Conservation (phyloP, 2,113 vertebrate genomes). For the Proteles cristata region DNA sequence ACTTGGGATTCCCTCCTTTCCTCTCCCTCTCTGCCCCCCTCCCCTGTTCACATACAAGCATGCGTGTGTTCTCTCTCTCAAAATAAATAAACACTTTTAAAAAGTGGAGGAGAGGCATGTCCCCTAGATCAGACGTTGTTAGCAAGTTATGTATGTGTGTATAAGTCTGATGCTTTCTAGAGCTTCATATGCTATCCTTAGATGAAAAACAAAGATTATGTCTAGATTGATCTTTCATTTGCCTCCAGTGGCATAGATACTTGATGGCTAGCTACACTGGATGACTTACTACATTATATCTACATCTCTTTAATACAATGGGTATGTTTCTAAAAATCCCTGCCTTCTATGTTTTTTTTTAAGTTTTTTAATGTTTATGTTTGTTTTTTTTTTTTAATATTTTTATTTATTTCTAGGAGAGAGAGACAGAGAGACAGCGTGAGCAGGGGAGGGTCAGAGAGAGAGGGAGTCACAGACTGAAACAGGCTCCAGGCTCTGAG, state of each 20-base stretch:
- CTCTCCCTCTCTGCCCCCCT: no score
- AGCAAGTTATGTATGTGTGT: not conserved
- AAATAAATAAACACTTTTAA: no score
- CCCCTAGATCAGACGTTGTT: not conserved
- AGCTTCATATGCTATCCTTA: not conserved
- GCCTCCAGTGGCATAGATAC: not conserved
- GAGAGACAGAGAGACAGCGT: no score
- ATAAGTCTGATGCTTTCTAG: not conserved
- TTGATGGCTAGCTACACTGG: not conserved
- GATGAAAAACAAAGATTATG: not conserved
- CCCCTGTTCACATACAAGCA: no score
- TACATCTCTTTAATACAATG: not conserved
- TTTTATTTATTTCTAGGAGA: no score
- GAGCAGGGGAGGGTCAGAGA: no score
- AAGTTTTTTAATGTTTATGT: no score
- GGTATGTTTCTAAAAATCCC: not conserved
- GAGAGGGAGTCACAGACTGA: no score
- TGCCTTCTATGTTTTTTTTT: not conserved
- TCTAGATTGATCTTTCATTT: constrained; percentile 8
- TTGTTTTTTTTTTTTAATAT: not conserved
- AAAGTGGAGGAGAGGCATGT: not conserved
- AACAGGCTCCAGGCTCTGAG: no score
- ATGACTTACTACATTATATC: constrained; percentile 10
- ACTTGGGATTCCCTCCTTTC: no score
- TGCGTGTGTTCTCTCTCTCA: no score